Conservation (phyloP, 2,113 vertebrate genomes). For the Actinemys pallida region DNA sequence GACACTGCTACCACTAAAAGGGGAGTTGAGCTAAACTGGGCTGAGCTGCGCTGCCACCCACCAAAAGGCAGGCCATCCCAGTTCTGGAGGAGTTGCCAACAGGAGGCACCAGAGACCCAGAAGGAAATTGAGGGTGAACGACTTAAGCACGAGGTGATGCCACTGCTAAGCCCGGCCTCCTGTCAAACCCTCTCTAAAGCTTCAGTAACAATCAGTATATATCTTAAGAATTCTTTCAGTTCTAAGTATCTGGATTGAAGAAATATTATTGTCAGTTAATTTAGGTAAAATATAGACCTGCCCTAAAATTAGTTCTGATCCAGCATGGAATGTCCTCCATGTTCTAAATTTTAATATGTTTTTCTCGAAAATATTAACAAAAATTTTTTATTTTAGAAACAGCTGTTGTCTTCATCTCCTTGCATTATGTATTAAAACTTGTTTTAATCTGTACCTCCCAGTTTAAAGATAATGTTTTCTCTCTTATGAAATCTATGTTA, state of each 20-base stretch:
- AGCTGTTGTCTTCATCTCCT: neutral
- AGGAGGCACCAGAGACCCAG: too few species aligned
- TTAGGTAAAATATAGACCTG: conserved; percentile 24
- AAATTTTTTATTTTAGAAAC: neutral
- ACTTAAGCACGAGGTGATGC: too few species aligned
- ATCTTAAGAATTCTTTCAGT: neutral
- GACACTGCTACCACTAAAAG: too few species aligned
- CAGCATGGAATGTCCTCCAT: neutral
- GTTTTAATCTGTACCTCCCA: neutral
- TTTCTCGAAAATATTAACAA: neutral
- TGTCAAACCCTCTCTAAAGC: neutral
- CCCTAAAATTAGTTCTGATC: conserved; percentile 18
- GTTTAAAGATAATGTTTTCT: neutral
- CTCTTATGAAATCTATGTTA: neutral
- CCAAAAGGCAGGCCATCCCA: too few species aligned
- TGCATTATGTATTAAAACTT: neutral
- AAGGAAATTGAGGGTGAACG: too few species aligned
- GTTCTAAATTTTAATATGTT: neutral
- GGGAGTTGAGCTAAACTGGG: too few species aligned
- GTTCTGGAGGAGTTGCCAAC: too few species aligned
- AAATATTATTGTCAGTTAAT: neutral
- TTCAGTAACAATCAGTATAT: neutral
- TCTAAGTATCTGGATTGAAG: neutral
- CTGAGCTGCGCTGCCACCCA: too few species aligned
- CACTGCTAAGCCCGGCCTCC: too few species aligned